Evolutionary conservation across 2,888 invertebrate genomes (phyloP), one percentile per base, ranked within the genome.

Genomic region (Neria commutata): DNA sequence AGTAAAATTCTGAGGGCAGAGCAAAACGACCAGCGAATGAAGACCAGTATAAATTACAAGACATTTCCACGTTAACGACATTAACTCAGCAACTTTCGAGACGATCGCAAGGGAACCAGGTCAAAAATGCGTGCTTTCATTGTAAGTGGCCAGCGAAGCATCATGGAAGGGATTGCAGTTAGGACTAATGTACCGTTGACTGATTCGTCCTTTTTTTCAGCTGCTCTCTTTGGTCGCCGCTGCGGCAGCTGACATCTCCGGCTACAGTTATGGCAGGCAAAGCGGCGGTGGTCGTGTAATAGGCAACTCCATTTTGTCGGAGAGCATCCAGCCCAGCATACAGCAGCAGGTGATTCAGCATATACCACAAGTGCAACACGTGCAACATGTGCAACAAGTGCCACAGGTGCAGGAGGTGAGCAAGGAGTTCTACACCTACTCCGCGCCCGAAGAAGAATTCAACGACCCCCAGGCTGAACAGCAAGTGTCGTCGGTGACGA

Each of bases 61-160:
- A n/a, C n/a, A 37, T n/a, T 37, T 5, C n/a, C 4, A n/a, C n/a
- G n/a, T 10, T 11, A 37, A 4, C 37, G n/a, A 37, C 37, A 37
- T 4, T 14, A 37, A 14, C 37, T 37, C 37, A 37, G 3, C 8
- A 14, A 10, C 37, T 4, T 4, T 14, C 37, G 37, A 37, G 37
- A 6, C 4, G 37, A 29, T 11, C 29, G n/a, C 37, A 37, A 37
- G 8, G n/a, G n/a, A n/a, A 37, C 6, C 8, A 37, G n/a, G 4
- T 37, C 11, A 37, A 72, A 29, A 45, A 95, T 71, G 98, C 98
- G 98, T 66, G 71, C 67, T 68, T 65, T 75, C 66, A 42, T 76
- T 68, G 75, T 75, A 63, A 70, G 72, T 29, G 29, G 6, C 6
- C 29, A 29, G 6, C 29, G 29, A 29, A 8, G 29, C 29, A 29